Percentiles rank a stretch among this genome's conserved stretches.
phyloP scores from a whole-genome alignment of 2,113 vertebrate genomes.

The Cygnus atratus region DNA sequence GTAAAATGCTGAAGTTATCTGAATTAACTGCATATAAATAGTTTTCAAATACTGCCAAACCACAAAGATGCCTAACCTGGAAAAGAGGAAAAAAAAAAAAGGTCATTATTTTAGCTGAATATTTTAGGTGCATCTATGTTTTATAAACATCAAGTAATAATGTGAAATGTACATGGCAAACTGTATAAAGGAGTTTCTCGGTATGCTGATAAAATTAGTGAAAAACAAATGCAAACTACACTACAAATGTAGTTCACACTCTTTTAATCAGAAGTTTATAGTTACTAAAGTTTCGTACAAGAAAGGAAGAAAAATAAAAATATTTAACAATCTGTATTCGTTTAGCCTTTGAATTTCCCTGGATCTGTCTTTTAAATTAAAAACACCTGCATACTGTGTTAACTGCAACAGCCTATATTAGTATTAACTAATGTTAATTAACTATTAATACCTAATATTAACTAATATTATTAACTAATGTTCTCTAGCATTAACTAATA shows the following conservation, averaged over 20 bases:
- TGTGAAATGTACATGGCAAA: neutral
- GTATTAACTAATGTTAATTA: neutral
- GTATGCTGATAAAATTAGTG: neutral
- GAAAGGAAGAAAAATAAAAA: neutral
- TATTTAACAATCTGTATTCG: neutral
- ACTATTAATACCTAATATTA: neutral
- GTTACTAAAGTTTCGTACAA: neutral
- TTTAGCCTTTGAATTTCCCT: neutral
- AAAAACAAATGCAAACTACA: neutral
- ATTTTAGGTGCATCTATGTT: neutral
- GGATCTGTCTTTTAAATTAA: neutral
- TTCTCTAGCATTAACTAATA: neutral
- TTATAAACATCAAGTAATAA: neutral
- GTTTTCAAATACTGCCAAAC: slow-evolving; percentile 92
- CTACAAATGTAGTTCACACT: neutral
- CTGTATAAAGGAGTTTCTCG: neutral
- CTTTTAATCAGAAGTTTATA: neutral
- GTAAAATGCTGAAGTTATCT: slow-evolving; percentile 82
- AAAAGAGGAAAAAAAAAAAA: slow-evolving; percentile 28
- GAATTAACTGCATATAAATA: slow-evolving; percentile 89
- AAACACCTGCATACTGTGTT: neutral
- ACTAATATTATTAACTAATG: neutral
- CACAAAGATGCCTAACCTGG: slow-evolving; percentile 88
- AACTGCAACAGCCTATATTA: neutral
- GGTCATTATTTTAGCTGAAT: neutral